These are phyloP conservation scores for Mormoops blainvillei DNA, from an alignment of 2,113 vertebrate species.

Conservation along the genomic window DNA sequence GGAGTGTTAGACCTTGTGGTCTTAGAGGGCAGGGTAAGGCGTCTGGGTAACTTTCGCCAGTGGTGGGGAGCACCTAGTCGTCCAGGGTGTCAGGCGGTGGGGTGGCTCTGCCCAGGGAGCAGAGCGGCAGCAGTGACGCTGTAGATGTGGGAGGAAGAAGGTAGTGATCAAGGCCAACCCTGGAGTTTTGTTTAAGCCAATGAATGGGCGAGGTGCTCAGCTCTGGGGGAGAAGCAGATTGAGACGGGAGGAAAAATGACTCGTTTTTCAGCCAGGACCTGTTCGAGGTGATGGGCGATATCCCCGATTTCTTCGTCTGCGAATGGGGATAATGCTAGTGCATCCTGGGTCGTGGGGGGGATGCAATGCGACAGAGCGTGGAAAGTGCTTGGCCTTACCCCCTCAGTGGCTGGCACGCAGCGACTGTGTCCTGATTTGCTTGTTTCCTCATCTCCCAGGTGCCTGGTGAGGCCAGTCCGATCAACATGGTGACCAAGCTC, in stretches of 20 bases:
- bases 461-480: slow-evolving; percentile 80
- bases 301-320: background rate
- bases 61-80: fast-evolving
- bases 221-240: background rate
- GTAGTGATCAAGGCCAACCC: background rate
- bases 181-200: background rate
- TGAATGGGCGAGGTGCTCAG: background rate
- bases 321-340: fast-evolving
- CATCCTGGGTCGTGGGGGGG: fast-evolving
- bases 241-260: background rate
- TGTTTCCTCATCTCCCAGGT: slow-evolving; percentile 76
- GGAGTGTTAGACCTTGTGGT: background rate
- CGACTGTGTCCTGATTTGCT: background rate
- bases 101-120: background rate
- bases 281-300: background rate
- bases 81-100: background rate
- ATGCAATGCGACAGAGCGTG: fast-evolving
- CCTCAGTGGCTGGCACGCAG: fast-evolving
- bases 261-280: background rate
- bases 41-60: fast-evolving
- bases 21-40: fast-evolving
- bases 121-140: fast-evolving
- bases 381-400: fast-evolving
- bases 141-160: fast-evolving
- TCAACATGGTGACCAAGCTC: slow-evolving; percentile 84